These are phyloP conservation scores for Mus musculus DNA, from an alignment of 2,113 vertebrate species.

Conservation along the genomic window GRCm39 chr14:8353001-8353500, in stretches of 20 bases:
- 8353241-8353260: slow-evolving; percentile 98
- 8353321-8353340: slow-evolving; percentile 98
- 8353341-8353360: slow-evolving; percentile 99
- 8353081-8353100: slow-evolving; percentile 7
- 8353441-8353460: neutral
- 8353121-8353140: neutral
- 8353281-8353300: slow-evolving; percentile 99
- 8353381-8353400: slow-evolving; percentile 56
- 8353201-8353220: slow-evolving; percentile 98
- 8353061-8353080: neutral
- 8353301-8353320: slow-evolving; percentile 99
- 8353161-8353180: slow-evolving; percentile 99
- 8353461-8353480: neutral
- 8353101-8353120: slow-evolving; percentile 27
- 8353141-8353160: slow-evolving; percentile 83
- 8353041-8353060: slow-evolving; percentile 24
- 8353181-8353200: slow-evolving; percentile 98
- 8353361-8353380: slow-evolving; percentile 98
- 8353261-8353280: slow-evolving; percentile 98
- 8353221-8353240: slow-evolving; percentile 98
- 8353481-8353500: neutral
- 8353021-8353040: neutral
- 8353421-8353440: neutral
- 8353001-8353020: neutral
- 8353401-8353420: neutral